phyloP scores from a whole-genome alignment of 2,888 invertebrate species.

The Drosophila kambysellisi region DNA sequence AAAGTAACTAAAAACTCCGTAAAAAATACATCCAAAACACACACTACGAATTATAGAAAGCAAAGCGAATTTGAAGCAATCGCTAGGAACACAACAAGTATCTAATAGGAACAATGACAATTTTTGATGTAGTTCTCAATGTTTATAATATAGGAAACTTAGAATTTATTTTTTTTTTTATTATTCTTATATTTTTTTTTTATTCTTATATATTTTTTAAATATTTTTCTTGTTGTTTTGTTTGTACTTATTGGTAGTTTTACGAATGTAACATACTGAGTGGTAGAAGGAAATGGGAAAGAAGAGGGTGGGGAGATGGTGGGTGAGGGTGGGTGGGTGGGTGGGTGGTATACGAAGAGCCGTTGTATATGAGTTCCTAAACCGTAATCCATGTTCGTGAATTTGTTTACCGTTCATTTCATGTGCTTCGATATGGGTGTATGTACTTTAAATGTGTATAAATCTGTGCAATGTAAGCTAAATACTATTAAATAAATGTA shows the following conservation, averaged over 20 bases:
- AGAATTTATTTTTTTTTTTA: not conserved
- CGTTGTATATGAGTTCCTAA: conserved; percentile 79
- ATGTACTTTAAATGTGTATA: conserved; percentile 77
- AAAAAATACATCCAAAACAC: conserved; percentile 4
- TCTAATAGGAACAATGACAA: conserved; percentile 31
- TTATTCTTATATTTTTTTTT: not conserved
- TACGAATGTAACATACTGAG: conserved; percentile 40
- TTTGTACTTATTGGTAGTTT: not conserved
- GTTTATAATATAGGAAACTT: conserved; percentile 32
- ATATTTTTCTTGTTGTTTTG: not conserved
- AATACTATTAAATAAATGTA: conserved; percentile 50
- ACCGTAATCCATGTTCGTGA: conserved; percentile 79
- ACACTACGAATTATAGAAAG: conserved; percentile 31
- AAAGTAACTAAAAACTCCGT: conserved; percentile 14
- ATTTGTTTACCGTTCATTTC: conserved; percentile 79
- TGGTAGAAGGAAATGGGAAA: conserved; percentile 12
- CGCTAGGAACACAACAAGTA: conserved; percentile 22
- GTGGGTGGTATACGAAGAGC: conserved; percentile 50
- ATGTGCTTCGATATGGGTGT: conserved; percentile 77
- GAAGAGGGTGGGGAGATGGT: not conserved
- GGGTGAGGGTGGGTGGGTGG: too few relatives aligned
- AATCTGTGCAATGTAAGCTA: conserved; percentile 74
- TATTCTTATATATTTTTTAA: not conserved
- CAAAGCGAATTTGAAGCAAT: conserved; percentile 17
- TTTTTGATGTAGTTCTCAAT: conserved; percentile 48